Evolutionary conservation across 92 coral and sea anemone genomes (phyloP).

Genomic region (Chrysogorgia sp.): DNA sequence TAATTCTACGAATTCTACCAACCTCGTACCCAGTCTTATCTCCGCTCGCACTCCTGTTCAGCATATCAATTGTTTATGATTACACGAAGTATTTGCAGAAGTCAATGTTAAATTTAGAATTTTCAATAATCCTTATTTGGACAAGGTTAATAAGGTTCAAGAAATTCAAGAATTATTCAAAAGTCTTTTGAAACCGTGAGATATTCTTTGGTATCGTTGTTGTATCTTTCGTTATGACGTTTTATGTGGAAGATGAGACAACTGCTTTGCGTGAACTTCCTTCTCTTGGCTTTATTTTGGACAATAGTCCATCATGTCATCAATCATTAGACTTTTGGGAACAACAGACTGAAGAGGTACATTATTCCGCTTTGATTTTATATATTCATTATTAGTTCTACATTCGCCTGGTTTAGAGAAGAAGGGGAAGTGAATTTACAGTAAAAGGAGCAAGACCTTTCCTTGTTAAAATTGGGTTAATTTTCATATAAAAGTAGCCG

Average conservation of each 20-base stretch:
- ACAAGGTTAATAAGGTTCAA: background rate
- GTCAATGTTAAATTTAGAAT: too few species aligned
- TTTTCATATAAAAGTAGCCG: too few species aligned
- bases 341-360: constrained; percentile 87
- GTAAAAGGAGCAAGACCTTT: background rate
- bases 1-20: too few species aligned
- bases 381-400: background rate
- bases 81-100: background rate
- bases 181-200: background rate
- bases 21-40: too few species aligned
- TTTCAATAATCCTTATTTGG: too few species aligned
- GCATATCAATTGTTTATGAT: background rate
- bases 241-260: constrained; percentile 74
- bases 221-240: constrained; percentile 63
- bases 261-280: constrained; percentile 71
- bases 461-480: background rate
- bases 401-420: background rate
- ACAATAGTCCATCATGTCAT: constrained; percentile 87
- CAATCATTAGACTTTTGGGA: constrained; percentile 93
- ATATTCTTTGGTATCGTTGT: background rate
- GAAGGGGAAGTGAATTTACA: background rate
- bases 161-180: background rate
- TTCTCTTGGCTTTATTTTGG: constrained; percentile 74
- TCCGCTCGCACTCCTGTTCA: background rate
- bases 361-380: too few species aligned